Evolutionary conservation across 2,113 vertebrate species (phyloP), one percentile per base, ranked within the genome.

Genomic region (Polyodon spathula): DNA sequence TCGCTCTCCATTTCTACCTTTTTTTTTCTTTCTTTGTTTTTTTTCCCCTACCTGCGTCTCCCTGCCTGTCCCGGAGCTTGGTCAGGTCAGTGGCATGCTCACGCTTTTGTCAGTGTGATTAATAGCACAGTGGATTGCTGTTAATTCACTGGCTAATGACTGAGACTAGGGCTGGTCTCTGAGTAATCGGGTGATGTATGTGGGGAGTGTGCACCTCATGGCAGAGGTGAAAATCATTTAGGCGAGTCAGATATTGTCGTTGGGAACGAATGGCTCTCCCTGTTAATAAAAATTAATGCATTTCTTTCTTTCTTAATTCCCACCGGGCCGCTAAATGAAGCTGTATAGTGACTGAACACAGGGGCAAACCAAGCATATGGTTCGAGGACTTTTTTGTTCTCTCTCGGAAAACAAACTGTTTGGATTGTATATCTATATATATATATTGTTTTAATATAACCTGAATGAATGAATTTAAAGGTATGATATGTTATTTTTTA

Each of bases 101-200:
- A 88, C 80, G 89, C 90, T 89, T 91, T 93, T 98, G 96, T 96
- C 95, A 97, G 86, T 71, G 94, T 98, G 96, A 99, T 97, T 95
- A 98, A 99, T 97, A 93, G 94, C 82, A 72, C 68, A 76, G 86
- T 82, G 89, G 85, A 89, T 86, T 88, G 90, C 84, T 86, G 92
- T 95, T 98, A 99, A 99, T 98, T 98, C 94, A 94, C 86, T 92
- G 89, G 93, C 92, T 97, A 99, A 99, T 97, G 96, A 95, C 91
- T 92, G 88, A 86, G 86, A 90, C 90, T 86, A 81, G 77, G 89
- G 72, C 85, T 78, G 77, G 84, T 86, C 89, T 73, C 73, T 71
- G 75, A 85, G 91, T 94, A 95, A 94, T 93, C 89, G 89, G 88
- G 92, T 95, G 93, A 97, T 97, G 89, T 94, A 97, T 95, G 90